Conservation (phyloP, 2,113 vertebrate genomes). For the Hippocampus mohnikei region DNA sequence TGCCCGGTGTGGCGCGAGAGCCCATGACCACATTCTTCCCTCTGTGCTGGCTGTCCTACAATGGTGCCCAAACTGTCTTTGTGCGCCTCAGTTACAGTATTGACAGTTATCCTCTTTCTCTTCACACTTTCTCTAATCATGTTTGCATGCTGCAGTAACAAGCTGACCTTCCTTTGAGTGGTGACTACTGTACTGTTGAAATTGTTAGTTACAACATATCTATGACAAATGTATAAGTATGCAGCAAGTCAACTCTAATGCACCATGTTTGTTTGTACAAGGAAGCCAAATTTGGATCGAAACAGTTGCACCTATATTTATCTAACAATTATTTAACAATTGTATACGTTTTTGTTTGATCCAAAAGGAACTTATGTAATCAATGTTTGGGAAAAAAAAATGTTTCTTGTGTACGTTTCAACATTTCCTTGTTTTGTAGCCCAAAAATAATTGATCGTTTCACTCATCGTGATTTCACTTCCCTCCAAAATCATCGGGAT, state of each 20-base stretch:
- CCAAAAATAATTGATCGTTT: too few relatives aligned
- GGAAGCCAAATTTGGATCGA: too few relatives aligned
- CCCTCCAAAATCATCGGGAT: too few relatives aligned
- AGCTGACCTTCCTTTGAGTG: slow-evolving; percentile 33
- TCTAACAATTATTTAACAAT: too few relatives aligned
- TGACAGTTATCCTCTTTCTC: slow-evolving; percentile 14
- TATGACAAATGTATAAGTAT: slow-evolving; percentile 18
- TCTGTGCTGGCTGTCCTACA: slow-evolving; percentile 39
- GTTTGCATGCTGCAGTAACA: slow-evolving; percentile 31
- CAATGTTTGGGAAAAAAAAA: too few relatives aligned
- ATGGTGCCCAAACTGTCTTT: slow-evolving; percentile 34
- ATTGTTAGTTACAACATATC: background rate
- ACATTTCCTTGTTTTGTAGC: too few relatives aligned
- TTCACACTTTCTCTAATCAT: slow-evolving; percentile 27
- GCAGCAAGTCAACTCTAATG: background rate
- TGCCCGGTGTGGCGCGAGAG: slow-evolving; percentile 24
- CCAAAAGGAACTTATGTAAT: too few relatives aligned
- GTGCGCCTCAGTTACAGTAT: slow-evolving; percentile 17
- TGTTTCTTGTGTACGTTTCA: too few relatives aligned
- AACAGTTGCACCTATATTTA: too few relatives aligned
- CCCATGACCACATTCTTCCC: slow-evolving; percentile 34
- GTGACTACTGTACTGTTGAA: background rate
- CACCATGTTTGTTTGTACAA: too few relatives aligned
- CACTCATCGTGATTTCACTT: too few relatives aligned
- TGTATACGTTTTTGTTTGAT: too few relatives aligned